A percentile compares a stretch with the other conserved stretches of the same genome.
Conservation (phyloP, 1,140 invertebrate genomes). For the Choristoneura fumiferana region DNA sequence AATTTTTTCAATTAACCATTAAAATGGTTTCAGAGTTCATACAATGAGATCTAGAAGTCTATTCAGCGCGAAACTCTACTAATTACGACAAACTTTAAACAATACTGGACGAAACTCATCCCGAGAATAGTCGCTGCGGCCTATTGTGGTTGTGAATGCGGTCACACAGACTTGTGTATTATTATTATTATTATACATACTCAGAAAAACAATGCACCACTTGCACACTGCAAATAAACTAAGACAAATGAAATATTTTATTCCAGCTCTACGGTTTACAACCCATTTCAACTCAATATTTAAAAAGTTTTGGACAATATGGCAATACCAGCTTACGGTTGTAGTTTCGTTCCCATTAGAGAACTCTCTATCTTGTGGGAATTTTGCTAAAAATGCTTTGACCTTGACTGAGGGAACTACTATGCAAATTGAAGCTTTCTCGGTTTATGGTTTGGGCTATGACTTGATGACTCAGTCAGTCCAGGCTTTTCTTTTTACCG, state of each 20-base stretch:
- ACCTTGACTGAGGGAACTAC: no score
- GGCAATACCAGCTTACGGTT: no score
- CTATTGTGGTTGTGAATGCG: constrained; percentile 73
- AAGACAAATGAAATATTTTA: constrained; percentile 73
- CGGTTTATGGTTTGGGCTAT: no score
- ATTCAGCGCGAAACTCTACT: constrained; percentile 70
- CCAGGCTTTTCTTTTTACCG: no score
- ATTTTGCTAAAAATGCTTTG: no score
- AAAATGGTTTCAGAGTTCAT: constrained; percentile 48
- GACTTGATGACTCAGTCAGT: no score
- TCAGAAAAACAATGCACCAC: constrained; percentile 73
- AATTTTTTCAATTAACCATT: constrained; percentile 39
- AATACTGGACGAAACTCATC: constrained; percentile 77
- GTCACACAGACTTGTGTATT: constrained; percentile 70
- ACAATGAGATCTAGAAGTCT: constrained; percentile 66
- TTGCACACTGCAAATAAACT: constrained; percentile 70
- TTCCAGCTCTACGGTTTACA: constrained; percentile 18
- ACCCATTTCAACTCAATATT: not conserved
- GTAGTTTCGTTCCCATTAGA: no score
- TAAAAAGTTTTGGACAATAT: no score
- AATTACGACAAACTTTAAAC: constrained; percentile 78
- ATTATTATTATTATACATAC: constrained; percentile 74
- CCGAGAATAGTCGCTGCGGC: constrained; percentile 63
- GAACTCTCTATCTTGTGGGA: no score
- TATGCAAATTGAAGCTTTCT: no score